Evolutionary conservation across 2,113 vertebrate species (phyloP).

Genomic region (Talpa occidentalis): DNA sequence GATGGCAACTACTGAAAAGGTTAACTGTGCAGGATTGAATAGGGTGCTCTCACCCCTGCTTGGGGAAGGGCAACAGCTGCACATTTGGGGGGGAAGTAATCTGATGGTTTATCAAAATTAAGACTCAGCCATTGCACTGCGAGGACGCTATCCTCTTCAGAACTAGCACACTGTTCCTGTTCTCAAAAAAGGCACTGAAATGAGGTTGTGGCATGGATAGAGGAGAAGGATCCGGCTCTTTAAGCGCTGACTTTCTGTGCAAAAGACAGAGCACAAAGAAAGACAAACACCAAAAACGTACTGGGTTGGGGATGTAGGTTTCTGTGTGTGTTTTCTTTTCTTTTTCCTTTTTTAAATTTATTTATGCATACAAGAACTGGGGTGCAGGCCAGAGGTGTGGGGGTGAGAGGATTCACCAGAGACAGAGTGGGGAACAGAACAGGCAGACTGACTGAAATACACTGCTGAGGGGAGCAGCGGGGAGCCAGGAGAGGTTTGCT

Average conservation of each 20-base stretch:
- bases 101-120: not conserved
- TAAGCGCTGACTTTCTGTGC: not conserved
- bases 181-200: not conserved
- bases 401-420: too few relatives aligned
- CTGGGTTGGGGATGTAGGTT: not conserved
- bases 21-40: not conserved
- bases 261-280: not conserved
- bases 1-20: not conserved
- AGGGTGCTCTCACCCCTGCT: not conserved
- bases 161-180: not conserved
- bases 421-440: too few relatives aligned
- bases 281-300: not conserved
- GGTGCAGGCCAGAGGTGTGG: too few relatives aligned
- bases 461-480: too few relatives aligned
- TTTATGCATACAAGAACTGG: too few relatives aligned
- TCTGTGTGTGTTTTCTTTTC: not conserved
- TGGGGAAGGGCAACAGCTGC: not conserved
- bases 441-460: too few relatives aligned
- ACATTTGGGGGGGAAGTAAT: not conserved
- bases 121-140: not conserved
- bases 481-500: too few relatives aligned
- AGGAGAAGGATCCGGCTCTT: not conserved
- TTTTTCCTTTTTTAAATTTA: too few relatives aligned
- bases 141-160: not conserved
- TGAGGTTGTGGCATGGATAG: not conserved